Evolutionary conservation across 2,113 vertebrate species (phyloP).

Genomic region (Mionectes macconnelli): DNA sequence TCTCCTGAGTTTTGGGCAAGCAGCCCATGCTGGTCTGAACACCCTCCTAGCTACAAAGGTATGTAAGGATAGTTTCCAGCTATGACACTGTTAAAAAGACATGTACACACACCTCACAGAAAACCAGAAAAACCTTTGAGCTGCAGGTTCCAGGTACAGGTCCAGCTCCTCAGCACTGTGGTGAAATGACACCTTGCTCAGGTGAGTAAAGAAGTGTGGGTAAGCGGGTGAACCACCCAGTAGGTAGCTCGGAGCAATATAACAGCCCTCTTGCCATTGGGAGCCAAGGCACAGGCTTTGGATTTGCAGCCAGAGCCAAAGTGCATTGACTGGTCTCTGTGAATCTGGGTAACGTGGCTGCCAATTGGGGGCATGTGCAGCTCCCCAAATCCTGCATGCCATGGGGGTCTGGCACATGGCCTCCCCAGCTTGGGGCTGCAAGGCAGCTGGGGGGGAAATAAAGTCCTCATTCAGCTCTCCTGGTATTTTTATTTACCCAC

Average conservation of each 20-base stretch:
- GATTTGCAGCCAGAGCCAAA: background rate
- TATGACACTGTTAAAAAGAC: background rate
- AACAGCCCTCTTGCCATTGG: background rate
- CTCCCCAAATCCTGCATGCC: background rate
- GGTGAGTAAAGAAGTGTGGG: background rate
- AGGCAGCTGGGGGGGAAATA: background rate
- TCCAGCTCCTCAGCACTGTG: background rate
- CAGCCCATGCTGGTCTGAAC: background rate
- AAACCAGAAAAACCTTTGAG: background rate
- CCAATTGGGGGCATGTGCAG: accelerated
- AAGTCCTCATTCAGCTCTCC: background rate
- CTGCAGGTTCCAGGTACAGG: background rate
- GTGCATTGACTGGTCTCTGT: background rate
- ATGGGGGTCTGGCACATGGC: background rate
- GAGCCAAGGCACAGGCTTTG: background rate
- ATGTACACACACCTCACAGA: background rate
- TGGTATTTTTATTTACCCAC: background rate
- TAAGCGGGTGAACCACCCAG: background rate
- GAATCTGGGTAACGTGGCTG: background rate
- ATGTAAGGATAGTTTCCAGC: background rate
- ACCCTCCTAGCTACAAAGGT: background rate
- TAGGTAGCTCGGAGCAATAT: background rate
- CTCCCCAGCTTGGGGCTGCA: background rate
- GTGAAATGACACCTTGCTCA: background rate
- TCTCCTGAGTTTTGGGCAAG: background rate